Evolutionary conservation across 2,888 invertebrate species (phyloP), one percentile per base, ranked within the genome.

Genomic region (Empis stercorea): DNA sequence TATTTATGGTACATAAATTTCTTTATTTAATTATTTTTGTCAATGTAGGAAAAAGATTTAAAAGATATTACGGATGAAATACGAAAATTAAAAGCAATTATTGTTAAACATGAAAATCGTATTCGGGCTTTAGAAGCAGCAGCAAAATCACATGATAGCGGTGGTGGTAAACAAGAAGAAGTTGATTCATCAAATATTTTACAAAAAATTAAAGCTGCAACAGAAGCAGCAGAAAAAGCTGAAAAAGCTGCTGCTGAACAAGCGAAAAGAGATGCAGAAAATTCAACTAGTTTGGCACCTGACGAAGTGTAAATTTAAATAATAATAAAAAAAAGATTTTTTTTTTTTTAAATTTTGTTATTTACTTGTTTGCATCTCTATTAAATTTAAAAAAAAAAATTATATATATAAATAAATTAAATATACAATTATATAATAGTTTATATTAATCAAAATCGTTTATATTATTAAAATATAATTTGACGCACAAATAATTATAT

Each of bases 71-170:
- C 83, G 37, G 89, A 92, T 62, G 92, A 92, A 69, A 89, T 93
- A 57, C 80, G 91, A 49, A 91, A 91, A 66, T 71, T 93, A 55
- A 93, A 93, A 63, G 86, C 91, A n/a, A 87, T 93, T 68, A 88
- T 93, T 56, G 87, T 93, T 23, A 92, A 92, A 62, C 93, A 93
- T 63, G 93, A 93, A 72, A 91, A 88, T 56, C 66, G 70, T 49
- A 68, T 70, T 47, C 65, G 70, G 20, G 68, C 68, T 45, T 56
- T 70, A 51, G 70, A 70, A 55, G 69, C 70, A 4, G 61, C 66
- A 46, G 56, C 57, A 36, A 62, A 61, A 46, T 60, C 61, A 14
- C 59, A 62, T 40, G 59, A 61, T 45, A n/a, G n/a, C n/a, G n/a
- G n/a, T n/a, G n/a, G n/a, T n/a, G 63, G 63, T 44, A 23, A 20